A percentile compares a stretch with the other conserved stretches of the same genome.
Evolutionary conservation across 2,797 vertebrate species (phyloP).

Genomic region (Channa striata): DNA sequence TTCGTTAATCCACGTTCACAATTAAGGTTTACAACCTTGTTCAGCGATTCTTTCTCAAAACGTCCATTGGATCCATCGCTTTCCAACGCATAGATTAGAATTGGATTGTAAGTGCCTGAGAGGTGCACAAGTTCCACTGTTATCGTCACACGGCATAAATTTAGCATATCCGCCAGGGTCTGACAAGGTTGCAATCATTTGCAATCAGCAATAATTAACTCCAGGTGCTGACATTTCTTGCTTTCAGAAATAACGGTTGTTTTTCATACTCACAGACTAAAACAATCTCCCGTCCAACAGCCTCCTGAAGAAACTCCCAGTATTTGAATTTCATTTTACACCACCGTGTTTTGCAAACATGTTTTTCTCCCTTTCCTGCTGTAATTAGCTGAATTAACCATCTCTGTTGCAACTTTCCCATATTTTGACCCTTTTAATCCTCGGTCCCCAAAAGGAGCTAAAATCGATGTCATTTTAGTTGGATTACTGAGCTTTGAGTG

Average conservation of each 20-base stretch:
- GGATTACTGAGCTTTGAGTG: too few relatives aligned
- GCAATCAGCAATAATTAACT: slow-evolving; percentile 64
- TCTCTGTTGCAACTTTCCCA: not conserved
- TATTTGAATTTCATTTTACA: slow-evolving; percentile 18
- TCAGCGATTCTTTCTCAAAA: not conserved
- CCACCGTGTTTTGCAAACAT: slow-evolving; percentile 17
- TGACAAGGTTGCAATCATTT: slow-evolving; percentile 57
- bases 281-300: slow-evolving; percentile 2
- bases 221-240: slow-evolving; percentile 59
- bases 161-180: slow-evolving; percentile 20
- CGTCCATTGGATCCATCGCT: not conserved
- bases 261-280: slow-evolving; percentile 32
- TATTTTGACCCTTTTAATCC: not conserved
- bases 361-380: slow-evolving; percentile 7
- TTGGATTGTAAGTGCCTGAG: not conserved
- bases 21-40: not conserved
- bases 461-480: not conserved
- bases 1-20: not conserved
- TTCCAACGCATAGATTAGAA: not conserved
- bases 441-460: not conserved
- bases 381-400: slow-evolving; percentile 6
- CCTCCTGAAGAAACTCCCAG: slow-evolving; percentile 1
- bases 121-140: not conserved
- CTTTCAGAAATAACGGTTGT: slow-evolving; percentile 16
- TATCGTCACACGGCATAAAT: slow-evolving; percentile 1